phyloP scores from a whole-genome alignment of 2,888 invertebrate species.

The Neria commutata region DNA sequence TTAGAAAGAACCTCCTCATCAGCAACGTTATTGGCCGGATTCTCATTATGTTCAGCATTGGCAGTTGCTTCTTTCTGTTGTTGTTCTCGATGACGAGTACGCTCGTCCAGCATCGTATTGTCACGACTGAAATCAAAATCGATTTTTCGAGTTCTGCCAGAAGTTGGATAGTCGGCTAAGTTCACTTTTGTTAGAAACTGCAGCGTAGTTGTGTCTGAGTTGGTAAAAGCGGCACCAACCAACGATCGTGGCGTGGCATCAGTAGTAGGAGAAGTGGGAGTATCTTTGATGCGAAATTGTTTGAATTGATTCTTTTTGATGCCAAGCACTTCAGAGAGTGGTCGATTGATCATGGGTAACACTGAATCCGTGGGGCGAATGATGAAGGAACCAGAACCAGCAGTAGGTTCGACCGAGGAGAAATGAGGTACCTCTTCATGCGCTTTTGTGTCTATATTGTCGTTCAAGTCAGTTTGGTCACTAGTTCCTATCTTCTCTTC shows the following conservation, averaged over 20 bases:
- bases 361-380: constrained; percentile 56
- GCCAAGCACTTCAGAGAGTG: constrained; percentile 61
- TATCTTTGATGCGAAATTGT: constrained; percentile 60
- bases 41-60: constrained; percentile 34
- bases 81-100: constrained; percentile 49
- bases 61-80: constrained; percentile 40
- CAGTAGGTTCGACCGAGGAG: constrained; percentile 20
- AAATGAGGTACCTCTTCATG: constrained; percentile 31
- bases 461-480: constrained; percentile 8
- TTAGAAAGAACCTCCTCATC: constrained; percentile 58
- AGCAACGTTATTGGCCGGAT: constrained; percentile 47
- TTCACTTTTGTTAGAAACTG: constrained; percentile 58
- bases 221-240: constrained; percentile 16
- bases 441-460: constrained; percentile 32
- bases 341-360: constrained; percentile 61
- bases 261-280: constrained; percentile 40
- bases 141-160: constrained; percentile 47
- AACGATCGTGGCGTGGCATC: constrained; percentile 41
- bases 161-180: constrained; percentile 55
- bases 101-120: constrained; percentile 58
- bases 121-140: constrained; percentile 60
- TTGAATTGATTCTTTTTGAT: constrained; percentile 62
- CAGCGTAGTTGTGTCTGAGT: constrained; percentile 34
- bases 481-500: constrained; percentile 26
- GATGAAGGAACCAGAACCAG: constrained; percentile 48